phyloP scores from a whole-genome alignment of 2,113 vertebrate genomes.

The Onychorhynchus coronatus region DNA sequence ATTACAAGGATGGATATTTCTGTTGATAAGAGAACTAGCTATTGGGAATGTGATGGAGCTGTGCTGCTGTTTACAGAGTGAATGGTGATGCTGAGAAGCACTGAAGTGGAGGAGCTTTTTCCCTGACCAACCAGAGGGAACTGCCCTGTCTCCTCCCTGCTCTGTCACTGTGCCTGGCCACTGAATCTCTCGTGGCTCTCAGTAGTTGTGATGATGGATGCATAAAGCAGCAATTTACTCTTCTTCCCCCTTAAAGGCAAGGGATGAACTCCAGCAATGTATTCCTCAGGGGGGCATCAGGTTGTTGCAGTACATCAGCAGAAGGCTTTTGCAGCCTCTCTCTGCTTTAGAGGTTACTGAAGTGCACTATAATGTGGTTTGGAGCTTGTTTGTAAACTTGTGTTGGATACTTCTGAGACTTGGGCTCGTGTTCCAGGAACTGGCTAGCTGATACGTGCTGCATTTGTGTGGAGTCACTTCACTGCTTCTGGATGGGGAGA shows the following conservation, averaged over 20 bases:
- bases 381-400: constrained; percentile 1
- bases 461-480: neutral
- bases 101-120: neutral
- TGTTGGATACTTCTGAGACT: neutral
- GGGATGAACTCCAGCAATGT: neutral
- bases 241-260: neutral
- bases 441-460: neutral
- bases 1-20: neutral
- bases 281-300: neutral
- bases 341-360: neutral
- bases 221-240: neutral
- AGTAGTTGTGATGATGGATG: neutral
- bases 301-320: neutral
- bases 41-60: neutral
- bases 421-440: neutral
- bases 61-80: neutral
- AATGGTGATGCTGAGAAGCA: neutral
- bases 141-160: neutral
- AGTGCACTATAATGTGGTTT: neutral
- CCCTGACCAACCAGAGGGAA: neutral
- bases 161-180: neutral
- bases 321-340: neutral
- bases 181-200: neutral
- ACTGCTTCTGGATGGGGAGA: neutral
- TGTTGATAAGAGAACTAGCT: neutral